These are phyloP conservation scores for Metaphire vulgaris DNA, from an alignment of 1,140 invertebrate genomes.

Conservation along the genomic window DNA sequence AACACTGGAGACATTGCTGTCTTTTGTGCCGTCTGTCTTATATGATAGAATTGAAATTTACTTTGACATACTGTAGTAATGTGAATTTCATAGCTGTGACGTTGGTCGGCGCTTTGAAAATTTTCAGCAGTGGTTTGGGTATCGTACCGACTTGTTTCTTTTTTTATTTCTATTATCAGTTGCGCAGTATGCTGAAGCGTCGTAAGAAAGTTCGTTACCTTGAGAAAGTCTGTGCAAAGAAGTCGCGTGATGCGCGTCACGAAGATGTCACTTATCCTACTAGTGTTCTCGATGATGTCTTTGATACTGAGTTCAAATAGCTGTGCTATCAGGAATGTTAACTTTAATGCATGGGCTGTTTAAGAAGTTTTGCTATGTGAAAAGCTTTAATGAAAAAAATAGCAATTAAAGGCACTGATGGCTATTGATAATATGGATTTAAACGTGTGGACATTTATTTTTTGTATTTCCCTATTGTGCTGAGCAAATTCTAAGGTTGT, in stretches of 20 bases:
- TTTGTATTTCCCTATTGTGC: not conserved
- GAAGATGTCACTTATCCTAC: not conserved
- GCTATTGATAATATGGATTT: no score
- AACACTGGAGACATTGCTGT: no score
- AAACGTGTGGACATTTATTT: not conserved
- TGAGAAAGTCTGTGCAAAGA: not conserved
- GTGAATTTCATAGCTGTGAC: no score
- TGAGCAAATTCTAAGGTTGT: no score
- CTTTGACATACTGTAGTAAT: no score
- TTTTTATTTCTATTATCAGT: not conserved
- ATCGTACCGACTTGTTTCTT: no score
- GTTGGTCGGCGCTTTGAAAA: no score
- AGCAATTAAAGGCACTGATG: no score
- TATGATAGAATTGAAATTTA: no score
- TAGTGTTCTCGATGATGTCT: not conserved
- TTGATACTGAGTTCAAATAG: not conserved
- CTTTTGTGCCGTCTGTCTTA: no score
- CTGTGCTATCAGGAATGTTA: not conserved
- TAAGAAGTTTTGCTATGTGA: not conserved
- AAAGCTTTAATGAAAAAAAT: not conserved
- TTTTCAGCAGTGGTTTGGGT: no score
- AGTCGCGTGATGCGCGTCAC: not conserved
- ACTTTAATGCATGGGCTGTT: no score
- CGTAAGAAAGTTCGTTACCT: not conserved
- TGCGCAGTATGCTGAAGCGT: not conserved